Conservation (phyloP, 2,888 invertebrate genomes). For the Augiades crinisus region DNA sequence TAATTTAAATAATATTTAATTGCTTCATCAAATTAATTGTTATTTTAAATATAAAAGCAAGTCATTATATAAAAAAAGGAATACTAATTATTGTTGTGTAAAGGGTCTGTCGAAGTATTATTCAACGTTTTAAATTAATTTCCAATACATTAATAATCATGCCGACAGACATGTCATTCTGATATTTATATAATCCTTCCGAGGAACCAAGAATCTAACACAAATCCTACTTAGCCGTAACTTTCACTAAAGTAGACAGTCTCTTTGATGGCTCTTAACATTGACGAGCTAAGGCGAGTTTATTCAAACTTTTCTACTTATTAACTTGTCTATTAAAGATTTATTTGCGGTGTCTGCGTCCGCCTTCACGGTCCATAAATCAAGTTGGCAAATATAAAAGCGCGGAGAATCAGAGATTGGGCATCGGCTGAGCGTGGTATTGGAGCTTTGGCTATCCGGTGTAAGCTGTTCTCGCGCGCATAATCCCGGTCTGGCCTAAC, state of each 20-base stretch:
- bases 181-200: conserved; percentile 68
- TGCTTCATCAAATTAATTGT: no score
- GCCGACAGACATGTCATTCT: conserved; percentile 51
- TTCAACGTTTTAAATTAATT: background rate
- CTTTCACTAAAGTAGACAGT: conserved; percentile 75
- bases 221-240: conserved; percentile 78
- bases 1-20: no score
- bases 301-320: conserved; percentile 75
- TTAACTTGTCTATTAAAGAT: conserved; percentile 72
- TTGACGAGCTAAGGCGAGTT: conserved; percentile 70
- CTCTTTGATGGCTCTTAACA: conserved; percentile 71
- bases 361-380: conserved; percentile 41
- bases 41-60: no score
- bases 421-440: conserved; percentile 66
- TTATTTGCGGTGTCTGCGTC: conserved; percentile 57
- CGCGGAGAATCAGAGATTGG: conserved; percentile 49
- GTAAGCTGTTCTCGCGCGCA: conserved; percentile 66
- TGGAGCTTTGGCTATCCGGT: conserved; percentile 54
- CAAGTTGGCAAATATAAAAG: conserved; percentile 41
- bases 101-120: background rate
- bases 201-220: conserved; percentile 66
- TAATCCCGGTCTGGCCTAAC: conserved; percentile 68
- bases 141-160: no score
- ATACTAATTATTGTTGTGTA: background rate
- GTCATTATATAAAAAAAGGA: no score